Conservation (phyloP, 1,140 invertebrate species). For the Phymorhynchus buccinoides region DNA sequence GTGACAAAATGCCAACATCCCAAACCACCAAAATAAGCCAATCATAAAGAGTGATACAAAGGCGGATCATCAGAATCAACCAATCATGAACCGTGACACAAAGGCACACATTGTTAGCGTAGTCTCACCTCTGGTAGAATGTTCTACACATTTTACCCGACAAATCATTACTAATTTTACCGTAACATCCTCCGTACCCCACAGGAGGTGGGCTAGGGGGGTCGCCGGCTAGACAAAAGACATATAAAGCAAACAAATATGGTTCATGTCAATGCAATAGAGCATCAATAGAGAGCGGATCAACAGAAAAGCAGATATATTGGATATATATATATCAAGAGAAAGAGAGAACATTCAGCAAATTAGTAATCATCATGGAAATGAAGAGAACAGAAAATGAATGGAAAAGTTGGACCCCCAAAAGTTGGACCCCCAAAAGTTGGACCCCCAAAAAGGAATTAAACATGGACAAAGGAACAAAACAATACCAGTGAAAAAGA, state of each 20-base stretch:
- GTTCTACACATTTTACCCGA: constrained; percentile 21
- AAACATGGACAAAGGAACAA: no score
- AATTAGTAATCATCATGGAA: no score
- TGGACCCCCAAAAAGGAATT: no score
- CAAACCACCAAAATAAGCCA: background rate
- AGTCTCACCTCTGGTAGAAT: constrained; percentile 3
- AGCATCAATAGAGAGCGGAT: constrained; percentile 29
- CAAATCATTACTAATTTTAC: constrained; percentile 11
- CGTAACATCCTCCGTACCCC: constrained; percentile 32
- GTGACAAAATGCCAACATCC: background rate
- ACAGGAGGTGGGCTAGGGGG: constrained; percentile 33
- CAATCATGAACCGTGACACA: background rate
- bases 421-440: no score
- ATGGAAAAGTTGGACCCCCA: no score
- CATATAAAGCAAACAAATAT: constrained; percentile 41
- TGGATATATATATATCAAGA: no score
- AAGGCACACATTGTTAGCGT: background rate
- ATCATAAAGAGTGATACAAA: background rate
- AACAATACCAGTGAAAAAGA: no score
- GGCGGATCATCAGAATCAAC: background rate
- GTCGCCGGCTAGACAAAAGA: constrained; percentile 33
- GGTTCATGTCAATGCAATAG: constrained; percentile 20
- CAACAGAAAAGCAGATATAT: background rate
- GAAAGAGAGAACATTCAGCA: no score
- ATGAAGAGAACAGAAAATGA: no score